Base-by-base conservation (phyloP, 2,797 vertebrate genomes). In the Siniperca scherzeri region DNA sequence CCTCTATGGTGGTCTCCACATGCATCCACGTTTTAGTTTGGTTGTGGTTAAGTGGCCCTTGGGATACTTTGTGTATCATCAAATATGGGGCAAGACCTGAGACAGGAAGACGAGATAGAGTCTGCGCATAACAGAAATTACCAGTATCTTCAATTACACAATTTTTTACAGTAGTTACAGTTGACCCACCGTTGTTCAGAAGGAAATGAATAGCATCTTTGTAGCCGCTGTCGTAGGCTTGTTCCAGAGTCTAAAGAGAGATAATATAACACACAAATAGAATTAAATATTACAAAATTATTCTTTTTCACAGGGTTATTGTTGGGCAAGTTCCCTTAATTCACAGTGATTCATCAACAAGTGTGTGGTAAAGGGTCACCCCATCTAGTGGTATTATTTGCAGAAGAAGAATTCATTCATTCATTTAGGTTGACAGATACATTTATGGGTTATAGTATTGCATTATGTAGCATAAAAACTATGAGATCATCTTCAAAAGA, bases 151-250 rank as follows among this genome's bases (percentile, higher is more conserved):
- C 2, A 17, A 30, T 9, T 62, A 7, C 1, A 16, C 3, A 7
- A 9, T 21, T 5, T 36, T 57, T 14, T 17, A 16, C 4, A 27
- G 16, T 16, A 64, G 21, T 38, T 48, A 68, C 11, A 83, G 33
- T 25, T 27, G 61, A 96, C 96, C 93, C 85, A 98, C 97, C 95
- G 67, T 96, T 96, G 64, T 85, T 90, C 67, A 92, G 93, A 19
- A 98, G 94, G 90, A 97, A 99, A 10, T 90, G 44, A 70, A 95
- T 79, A 0, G 96, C 93, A 55, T 99, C 97, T 78, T 96, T 96
- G 77, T 97, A 98, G 13, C 98, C 98, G 4, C 90, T 95, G 82
- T 94, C 90, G 81, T 96, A 98, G 27, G 97, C 97, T 72, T 97
- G 87, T 0, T 97, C 95, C 75, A 98, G 77, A 70, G 90, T 88